These are phyloP conservation scores for Erpetoichthys calabaricus DNA, from an alignment of 2,797 vertebrate species.

Conservation along the genomic window DNA sequence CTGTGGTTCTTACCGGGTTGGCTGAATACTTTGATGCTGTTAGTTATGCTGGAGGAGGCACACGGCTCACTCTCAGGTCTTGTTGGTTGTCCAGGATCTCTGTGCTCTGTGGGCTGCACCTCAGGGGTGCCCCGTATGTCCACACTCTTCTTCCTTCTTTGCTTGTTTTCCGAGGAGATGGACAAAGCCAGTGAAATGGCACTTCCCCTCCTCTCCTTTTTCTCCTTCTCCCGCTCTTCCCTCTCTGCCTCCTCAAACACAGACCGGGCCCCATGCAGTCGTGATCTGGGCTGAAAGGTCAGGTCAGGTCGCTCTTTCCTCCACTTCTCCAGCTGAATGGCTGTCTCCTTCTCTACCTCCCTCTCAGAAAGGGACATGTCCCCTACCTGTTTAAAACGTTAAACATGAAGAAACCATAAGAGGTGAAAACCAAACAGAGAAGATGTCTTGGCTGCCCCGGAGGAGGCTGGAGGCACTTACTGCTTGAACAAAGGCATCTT, in stretches of 20 bases:
- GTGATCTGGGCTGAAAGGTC: conserved; percentile 51
- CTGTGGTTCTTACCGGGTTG: no score
- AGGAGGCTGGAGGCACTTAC: conserved; percentile 26
- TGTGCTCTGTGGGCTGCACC: no score
- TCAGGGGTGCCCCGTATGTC: no score
- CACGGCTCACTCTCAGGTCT: no score
- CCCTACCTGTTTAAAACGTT: conserved; percentile 45
- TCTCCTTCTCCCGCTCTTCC: conserved; percentile 28
- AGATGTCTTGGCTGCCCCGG: not conserved
- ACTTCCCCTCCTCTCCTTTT: conserved; percentile 26
- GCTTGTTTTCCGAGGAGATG: conserved; percentile 8
- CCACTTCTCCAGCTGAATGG: conserved; percentile 53
- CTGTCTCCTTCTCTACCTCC: conserved; percentile 56
- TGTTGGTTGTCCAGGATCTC: no score
- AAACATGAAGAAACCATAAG: not conserved
- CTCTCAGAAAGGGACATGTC: conserved; percentile 50
- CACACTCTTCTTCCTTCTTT: no score
- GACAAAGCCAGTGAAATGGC: conserved; percentile 27
- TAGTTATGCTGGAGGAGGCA: no score
- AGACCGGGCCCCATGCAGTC: conserved; percentile 56
- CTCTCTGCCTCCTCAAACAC: conserved; percentile 38
- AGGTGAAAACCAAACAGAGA: no score
- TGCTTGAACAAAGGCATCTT: conserved; percentile 62
- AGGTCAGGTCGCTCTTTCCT: conserved; percentile 45
- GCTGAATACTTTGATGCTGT: no score